A percentile compares a stretch with the other conserved stretches of the same genome.
phyloP scores from a whole-genome alignment of 1,140 invertebrate genomes.

The Drosophila asahinai region DNA sequence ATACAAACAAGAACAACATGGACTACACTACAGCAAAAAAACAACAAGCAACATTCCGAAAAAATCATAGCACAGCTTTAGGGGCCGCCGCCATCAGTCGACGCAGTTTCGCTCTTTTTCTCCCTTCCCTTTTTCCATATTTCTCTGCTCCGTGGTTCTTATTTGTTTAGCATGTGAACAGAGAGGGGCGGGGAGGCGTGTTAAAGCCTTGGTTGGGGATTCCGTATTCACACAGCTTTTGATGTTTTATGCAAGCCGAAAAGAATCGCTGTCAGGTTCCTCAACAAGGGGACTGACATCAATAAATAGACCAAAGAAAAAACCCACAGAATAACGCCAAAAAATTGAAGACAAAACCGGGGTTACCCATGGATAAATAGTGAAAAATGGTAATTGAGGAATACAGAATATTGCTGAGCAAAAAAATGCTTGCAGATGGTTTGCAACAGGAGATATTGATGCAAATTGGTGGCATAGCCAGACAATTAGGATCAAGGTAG shows the following conservation, averaged over 20 bases:
- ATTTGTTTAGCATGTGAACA: constrained; percentile 64
- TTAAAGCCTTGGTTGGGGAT: constrained; percentile 35
- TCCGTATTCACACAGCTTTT: constrained; percentile 72
- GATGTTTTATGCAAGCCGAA: constrained; percentile 75
- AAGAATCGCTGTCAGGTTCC: constrained; percentile 22
- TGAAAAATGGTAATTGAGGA: constrained; percentile 12
- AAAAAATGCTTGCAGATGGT: not conserved
- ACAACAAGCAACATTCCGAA: constrained; percentile 34
- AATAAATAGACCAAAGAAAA: constrained; percentile 13
- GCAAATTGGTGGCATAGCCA: not conserved
- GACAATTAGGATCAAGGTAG: not conserved
- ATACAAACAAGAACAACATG: constrained; percentile 21
- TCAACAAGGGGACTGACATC: constrained; percentile 33
- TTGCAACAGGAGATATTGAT: constrained; percentile 11
- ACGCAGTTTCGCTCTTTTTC: constrained; percentile 15
- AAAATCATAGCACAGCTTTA: constrained; percentile 68
- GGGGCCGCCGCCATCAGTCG: constrained; percentile 32
- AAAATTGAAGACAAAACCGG: constrained; percentile 22
- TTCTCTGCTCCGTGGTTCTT: constrained; percentile 41
- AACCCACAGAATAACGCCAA: constrained; percentile 1
- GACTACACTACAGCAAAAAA: constrained; percentile 12
- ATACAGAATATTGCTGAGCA: not conserved
- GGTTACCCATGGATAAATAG: constrained; percentile 4
- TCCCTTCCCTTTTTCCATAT: constrained; percentile 21
- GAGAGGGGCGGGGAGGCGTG: not conserved